A percentile compares a stretch with the other conserved stretches of the same genome.
These are phyloP conservation scores for Falco peregrinus DNA, from an alignment of 2,797 vertebrate species.

Conservation along the genomic window DNA sequence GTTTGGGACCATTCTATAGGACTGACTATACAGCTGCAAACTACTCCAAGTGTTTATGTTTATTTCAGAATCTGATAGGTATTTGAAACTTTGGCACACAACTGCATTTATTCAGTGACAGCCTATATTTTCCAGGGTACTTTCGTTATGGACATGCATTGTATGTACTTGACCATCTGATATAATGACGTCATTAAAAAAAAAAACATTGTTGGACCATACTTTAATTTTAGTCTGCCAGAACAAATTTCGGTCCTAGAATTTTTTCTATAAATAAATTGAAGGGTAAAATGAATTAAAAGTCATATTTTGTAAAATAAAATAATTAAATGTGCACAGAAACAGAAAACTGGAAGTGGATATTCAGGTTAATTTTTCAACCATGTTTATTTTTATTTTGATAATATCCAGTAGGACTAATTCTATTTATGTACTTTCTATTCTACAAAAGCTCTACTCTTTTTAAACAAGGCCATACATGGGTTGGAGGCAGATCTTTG, in stretches of 20 bases:
- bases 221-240: background rate
- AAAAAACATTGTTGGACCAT: background rate
- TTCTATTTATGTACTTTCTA: background rate
- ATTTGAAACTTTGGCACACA: background rate
- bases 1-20: background rate
- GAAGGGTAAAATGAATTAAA: slow-evolving; percentile 32
- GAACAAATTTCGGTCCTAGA: background rate
- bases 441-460: background rate
- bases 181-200: background rate
- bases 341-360: background rate
- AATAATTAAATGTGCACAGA: slow-evolving; percentile 21
- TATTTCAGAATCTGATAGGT: background rate
- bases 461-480: slow-evolving; percentile 10
- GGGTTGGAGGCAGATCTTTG: background rate
- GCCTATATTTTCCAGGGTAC: background rate
- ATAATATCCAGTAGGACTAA: background rate
- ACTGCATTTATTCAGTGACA: background rate
- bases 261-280: slow-evolving; percentile 30
- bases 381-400: background rate
- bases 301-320: slow-evolving; percentile 20
- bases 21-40: background rate
- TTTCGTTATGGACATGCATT: background rate
- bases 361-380: background rate
- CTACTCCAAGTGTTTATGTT: background rate
- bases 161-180: background rate